Percentiles rank a stretch among this genome's conserved stretches.
phyloP scores from a whole-genome alignment of 2,113 vertebrate species.

The Pan troglodytes region NHGRI_mPanTro3-v2.1_pri NC_072408.2:102919001-102919500 shows the following conservation, averaged over 20 bases:
- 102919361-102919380: slow-evolving; percentile 40
- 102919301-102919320: slow-evolving; percentile 65
- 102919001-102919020: slow-evolving; percentile 62
- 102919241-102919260: slow-evolving; percentile 68
- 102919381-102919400: slow-evolving; percentile 57
- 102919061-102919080: slow-evolving; percentile 32
- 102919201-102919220: not conserved
- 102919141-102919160: slow-evolving; percentile 63
- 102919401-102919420: slow-evolving; percentile 62
- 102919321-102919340: slow-evolving; percentile 62
- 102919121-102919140: slow-evolving; percentile 11
- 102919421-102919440: slow-evolving; percentile 45
- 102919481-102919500: not conserved
- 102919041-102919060: slow-evolving; percentile 34
- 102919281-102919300: slow-evolving; percentile 57
- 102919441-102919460: not conserved
- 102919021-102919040: slow-evolving; percentile 65
- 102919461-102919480: not conserved
- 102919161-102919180: slow-evolving; percentile 56
- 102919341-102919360: not conserved
- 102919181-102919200: slow-evolving; percentile 10
- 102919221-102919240: slow-evolving; percentile 31
- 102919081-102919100: slow-evolving; percentile 73
- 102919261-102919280: slow-evolving; percentile 51
- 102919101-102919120: slow-evolving; percentile 68